Evolutionary conservation across 2,797 vertebrate genomes (phyloP), one percentile per base, ranked within the genome.

Genomic region (Paratrypauchen microcephalus): DNA sequence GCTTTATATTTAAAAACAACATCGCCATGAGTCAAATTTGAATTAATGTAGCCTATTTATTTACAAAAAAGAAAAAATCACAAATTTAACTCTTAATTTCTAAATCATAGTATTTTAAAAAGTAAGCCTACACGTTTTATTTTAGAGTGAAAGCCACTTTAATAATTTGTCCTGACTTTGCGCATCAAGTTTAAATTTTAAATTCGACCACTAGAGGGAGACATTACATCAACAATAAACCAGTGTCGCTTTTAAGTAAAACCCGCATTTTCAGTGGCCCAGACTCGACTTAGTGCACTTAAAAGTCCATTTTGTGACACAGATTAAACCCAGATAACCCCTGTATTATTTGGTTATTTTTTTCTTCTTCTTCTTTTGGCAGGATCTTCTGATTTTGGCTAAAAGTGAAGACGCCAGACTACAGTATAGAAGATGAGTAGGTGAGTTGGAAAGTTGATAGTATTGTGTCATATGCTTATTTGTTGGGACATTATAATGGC

Each of bases 151-250:
- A 57, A 28, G 13, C 23, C 28, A 32, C 32, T 36, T 60, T 36
- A 1, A 19, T n/a, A 19, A 39, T 61, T 39, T 39, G 19, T 19
- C n/a, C 19, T 39, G 32, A 61, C 59, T 8, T 39, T 61, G 36
- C 12, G 9, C 3, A 21, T 62, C 21, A 5, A 45, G 24, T 15
- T 57, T 16, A 0, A 28, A 26, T 54, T 3, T n/a, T 70, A 7
- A 6, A 56, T 47, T 76, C 16, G 47, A 45, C 86, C 91, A 86
- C 83, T 87, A 88, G 90, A 85, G 86, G 90, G 91, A 80, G 89
- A 90, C 88, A 87, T 89, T 82, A 70, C 78, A 73, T 84, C 67
- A 85, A 39, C 74, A 83, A 90, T 84, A 65, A 69, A 26, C 12
- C 30, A 2, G 30, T 28, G 30, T 11, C 50, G 48, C 2, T 12